Conservation (phyloP, 1,140 invertebrate genomes). For the Drepana arcuata region DNA sequence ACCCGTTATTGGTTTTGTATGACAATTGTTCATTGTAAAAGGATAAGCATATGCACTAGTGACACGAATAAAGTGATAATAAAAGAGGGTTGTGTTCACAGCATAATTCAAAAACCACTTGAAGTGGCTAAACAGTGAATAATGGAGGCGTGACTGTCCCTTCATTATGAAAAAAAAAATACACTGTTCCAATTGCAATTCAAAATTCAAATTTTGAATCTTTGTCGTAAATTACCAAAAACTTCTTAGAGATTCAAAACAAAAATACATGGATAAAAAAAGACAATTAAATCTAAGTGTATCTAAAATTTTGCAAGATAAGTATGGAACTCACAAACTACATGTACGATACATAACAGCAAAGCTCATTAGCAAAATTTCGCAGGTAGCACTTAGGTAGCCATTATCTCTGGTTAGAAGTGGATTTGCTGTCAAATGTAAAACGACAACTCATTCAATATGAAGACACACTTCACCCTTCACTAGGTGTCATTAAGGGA, state of each 20-base stretch:
- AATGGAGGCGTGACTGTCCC: constrained; percentile 40
- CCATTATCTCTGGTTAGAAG: constrained; percentile 10
- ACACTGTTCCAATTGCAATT: too few relatives aligned
- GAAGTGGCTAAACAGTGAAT: constrained; percentile 37
- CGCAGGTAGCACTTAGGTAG: constrained; percentile 1
- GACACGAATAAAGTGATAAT: constrained; percentile 18
- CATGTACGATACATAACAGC: too few relatives aligned
- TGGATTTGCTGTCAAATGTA: constrained; percentile 26
- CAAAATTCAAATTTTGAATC: too few relatives aligned
- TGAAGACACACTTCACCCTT: constrained; percentile 23
- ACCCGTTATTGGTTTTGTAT: constrained; percentile 20
- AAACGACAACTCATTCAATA: constrained; percentile 42
- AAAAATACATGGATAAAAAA: too few relatives aligned
- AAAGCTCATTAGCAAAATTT: too few relatives aligned
- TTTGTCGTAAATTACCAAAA: too few relatives aligned
- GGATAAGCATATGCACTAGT: constrained; percentile 45
- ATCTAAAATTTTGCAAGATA: too few relatives aligned
- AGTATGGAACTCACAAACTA: too few relatives aligned
- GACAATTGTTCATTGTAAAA: constrained; percentile 46
- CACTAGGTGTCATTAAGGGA: constrained; percentile 26
- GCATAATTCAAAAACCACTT: constrained; percentile 26
- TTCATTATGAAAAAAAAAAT: neutral
- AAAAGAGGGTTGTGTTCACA: constrained; percentile 14
- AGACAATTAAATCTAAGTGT: too few relatives aligned
- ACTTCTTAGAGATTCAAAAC: too few relatives aligned